Conservation (phyloP, 2,113 vertebrate species). For the Burhinus bistriatus region DNA sequence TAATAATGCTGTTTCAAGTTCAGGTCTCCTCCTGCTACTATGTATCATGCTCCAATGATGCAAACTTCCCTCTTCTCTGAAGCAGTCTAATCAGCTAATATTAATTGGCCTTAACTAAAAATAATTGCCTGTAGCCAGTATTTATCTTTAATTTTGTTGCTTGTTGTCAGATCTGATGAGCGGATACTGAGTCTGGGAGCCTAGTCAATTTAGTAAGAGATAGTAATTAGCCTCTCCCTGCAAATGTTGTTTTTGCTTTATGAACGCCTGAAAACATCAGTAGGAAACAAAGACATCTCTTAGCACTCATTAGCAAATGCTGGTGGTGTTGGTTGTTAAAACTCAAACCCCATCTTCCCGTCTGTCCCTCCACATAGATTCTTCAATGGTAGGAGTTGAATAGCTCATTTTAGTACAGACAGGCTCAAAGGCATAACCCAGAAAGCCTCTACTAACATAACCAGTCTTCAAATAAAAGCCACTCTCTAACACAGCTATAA, state of each 20-base stretch:
- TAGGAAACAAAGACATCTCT: not conserved
- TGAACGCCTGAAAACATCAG: not conserved
- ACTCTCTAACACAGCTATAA: not conserved
- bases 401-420: not conserved
- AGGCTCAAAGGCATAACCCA: not conserved
- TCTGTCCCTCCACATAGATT: not conserved
- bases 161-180: not conserved
- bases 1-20: not conserved
- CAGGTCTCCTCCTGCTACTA: not conserved
- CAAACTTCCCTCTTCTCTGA: not conserved
- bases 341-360: not conserved
- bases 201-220: not conserved
- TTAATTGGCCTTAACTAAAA: not conserved
- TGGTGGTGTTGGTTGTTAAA: not conserved
- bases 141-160: slow-evolving; percentile 15
- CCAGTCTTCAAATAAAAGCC: not conserved
- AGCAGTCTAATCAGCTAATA: not conserved
- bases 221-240: slow-evolving; percentile 21
- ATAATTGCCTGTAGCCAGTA: not conserved
- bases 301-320: slow-evolving; percentile 1
- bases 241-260: not conserved
- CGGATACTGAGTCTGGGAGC: not conserved
- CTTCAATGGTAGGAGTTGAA: not conserved
- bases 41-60: not conserved
- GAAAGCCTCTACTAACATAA: not conserved